Conservation (phyloP, 2,113 vertebrate genomes). For the Cygnus buccinator region DNA sequence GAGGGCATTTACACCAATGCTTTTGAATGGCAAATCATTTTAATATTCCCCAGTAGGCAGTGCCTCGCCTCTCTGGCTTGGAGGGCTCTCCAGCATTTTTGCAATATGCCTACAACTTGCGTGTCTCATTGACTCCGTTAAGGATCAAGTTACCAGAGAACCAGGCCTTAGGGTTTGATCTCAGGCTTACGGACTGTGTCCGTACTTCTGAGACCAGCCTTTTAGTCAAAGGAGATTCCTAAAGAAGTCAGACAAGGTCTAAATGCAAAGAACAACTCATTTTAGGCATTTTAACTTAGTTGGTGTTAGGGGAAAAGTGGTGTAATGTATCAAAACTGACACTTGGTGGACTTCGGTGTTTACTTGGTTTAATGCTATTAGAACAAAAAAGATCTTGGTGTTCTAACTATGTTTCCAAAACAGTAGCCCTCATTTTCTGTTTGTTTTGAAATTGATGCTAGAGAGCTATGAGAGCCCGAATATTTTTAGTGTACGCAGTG, state of each 20-base stretch:
- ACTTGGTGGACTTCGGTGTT: not conserved
- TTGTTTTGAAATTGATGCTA: conserved; percentile 60
- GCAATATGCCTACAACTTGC: not conserved
- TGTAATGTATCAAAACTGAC: not conserved
- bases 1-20: not conserved
- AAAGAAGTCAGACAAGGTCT: not conserved
- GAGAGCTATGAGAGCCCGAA: not conserved
- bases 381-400: conserved; percentile 21
- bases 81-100: not conserved
- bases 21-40: not conserved
- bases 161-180: not conserved
- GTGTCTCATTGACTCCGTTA: not conserved
- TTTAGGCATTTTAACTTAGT: not conserved
- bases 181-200: not conserved
- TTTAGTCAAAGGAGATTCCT: not conserved
- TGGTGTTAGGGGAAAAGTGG: not conserved
- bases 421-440: conserved; percentile 40
- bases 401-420: conserved; percentile 72
- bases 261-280: not conserved
- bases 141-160: not conserved
- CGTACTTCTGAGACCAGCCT: not conserved
- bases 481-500: conserved; percentile 34
- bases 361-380: not conserved
- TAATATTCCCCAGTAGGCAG: not conserved
- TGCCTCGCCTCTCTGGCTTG: not conserved